Evolutionary conservation across 1,140 invertebrate genomes (phyloP), one percentile per base, ranked within the genome.

Genomic region (Lucilia cuprina): DNA sequence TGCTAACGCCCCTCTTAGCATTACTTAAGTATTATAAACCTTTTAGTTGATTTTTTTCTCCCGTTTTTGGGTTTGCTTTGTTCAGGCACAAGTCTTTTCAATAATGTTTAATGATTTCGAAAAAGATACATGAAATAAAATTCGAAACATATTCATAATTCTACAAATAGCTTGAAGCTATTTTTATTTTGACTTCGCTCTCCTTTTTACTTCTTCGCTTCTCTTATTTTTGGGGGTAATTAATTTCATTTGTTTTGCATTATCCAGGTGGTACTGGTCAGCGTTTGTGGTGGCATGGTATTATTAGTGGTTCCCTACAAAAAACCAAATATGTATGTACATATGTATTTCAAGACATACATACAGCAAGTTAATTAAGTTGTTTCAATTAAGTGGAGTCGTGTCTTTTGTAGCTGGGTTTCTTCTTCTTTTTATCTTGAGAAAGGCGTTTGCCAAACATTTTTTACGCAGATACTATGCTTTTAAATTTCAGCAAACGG

Each of bases 351-450:
- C 25, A 30, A 78, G 35, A 5, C 7, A 41, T 41, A 41, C 10
- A 8, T 41, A 41, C 41, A 41, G 13, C 41, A 47, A 41, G n/a
- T 25, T 80, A 80, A 80, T 80, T 80, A 80, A 80, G 77, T 50
- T 80, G 47, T 80, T 80, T 80, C 74, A 49, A 25, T 80, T 80
- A 80, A 49, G 34, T 80, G 77, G 41, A 55, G 50, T 80, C 19
- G 13, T 21, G 21, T 49, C n/a, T 80, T 78, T 41, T n/a, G 41
- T 41, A 10, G 41, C 10, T 41, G 41, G 30, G 30, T 80, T 14
- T 80, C 34, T 49, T 8, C 19, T 49, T 49, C 49, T 80, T 35
- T 49, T 21, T 50, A 50, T 50, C 35, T 49, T 47, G 77, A 50
- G 21, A 55, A 55, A 41, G 41, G 41, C 7, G 41, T 41, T 41